Evolutionary conservation across 2,113 vertebrate species (phyloP).

Genomic region (Cichladusa arquata): DNA sequence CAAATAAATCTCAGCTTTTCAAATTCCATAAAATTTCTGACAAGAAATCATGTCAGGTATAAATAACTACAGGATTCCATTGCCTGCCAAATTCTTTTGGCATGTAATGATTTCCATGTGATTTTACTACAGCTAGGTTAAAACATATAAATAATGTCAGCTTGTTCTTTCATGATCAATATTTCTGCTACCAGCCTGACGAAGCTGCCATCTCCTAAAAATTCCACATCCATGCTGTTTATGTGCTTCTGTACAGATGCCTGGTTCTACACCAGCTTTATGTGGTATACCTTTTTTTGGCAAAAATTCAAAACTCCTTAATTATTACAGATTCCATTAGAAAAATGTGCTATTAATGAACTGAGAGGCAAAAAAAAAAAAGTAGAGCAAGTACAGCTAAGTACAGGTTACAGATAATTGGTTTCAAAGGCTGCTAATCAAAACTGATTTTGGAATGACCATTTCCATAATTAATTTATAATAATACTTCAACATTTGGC

Average conservation of each 20-base stretch:
- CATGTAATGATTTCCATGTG: conserved; percentile 69
- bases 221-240: background rate
- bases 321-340: background rate
- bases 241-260: background rate
- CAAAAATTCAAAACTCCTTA: background rate
- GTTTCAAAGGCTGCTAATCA: conserved; percentile 52
- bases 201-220: background rate
- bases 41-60: conserved; percentile 56
- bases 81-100: conserved; percentile 59
- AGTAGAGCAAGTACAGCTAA: background rate
- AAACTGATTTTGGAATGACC: conserved; percentile 54
- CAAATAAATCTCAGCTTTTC: conserved; percentile 64
- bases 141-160: conserved; percentile 49
- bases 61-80: conserved; percentile 52
- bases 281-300: background rate
- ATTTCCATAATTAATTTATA: conserved; percentile 59
- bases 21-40: conserved; percentile 60
- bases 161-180: conserved; percentile 36
- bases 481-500: conserved; percentile 44
- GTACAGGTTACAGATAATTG: conserved; percentile 41
- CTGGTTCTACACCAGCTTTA: background rate
- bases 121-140: conserved; percentile 34
- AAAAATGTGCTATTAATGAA: conserved; percentile 13
- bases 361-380: background rate
- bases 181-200: conserved; percentile 4